These are phyloP conservation scores for Struthio camelus DNA, from an alignment of 2,113 vertebrate genomes.

Conservation along the genomic window DNA sequence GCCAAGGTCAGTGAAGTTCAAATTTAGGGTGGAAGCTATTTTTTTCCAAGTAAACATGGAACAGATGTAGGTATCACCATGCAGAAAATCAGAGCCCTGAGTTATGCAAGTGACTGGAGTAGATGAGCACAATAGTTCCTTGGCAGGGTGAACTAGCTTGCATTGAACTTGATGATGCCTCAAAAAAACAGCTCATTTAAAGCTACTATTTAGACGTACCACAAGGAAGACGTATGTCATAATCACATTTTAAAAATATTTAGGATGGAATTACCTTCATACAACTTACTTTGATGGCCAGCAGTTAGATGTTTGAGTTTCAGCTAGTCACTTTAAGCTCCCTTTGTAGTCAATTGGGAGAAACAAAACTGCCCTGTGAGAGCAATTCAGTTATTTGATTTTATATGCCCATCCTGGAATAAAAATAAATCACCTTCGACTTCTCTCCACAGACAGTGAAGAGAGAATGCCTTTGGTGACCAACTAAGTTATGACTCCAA, in stretches of 20 bases:
- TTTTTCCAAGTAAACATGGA: not conserved
- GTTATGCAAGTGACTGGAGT: not conserved
- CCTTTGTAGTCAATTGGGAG: not conserved
- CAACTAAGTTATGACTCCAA: not conserved
- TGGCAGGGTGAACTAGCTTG: not conserved
- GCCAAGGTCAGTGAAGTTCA: not conserved
- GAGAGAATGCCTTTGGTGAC: not conserved
- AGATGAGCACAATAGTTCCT: accelerated
- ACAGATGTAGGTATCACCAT: not conserved
- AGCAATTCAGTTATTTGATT: not conserved
- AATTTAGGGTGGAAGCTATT: not conserved
- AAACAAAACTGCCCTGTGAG: not conserved
- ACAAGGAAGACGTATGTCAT: not conserved
- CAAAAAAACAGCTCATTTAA: not conserved
- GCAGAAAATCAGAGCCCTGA: not conserved
- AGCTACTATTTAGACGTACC: not conserved
- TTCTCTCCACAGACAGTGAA: not conserved
- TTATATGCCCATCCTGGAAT: not conserved
- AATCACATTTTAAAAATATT: not conserved
- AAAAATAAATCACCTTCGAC: not conserved
- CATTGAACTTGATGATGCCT: not conserved
- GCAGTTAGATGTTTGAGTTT: not conserved
- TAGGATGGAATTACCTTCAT: not conserved
- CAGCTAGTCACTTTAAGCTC: not conserved
- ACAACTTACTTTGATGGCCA: not conserved